Conservation (phyloP, 2,113 vertebrate species). For the Dolichallabes microphthalmus region DNA sequence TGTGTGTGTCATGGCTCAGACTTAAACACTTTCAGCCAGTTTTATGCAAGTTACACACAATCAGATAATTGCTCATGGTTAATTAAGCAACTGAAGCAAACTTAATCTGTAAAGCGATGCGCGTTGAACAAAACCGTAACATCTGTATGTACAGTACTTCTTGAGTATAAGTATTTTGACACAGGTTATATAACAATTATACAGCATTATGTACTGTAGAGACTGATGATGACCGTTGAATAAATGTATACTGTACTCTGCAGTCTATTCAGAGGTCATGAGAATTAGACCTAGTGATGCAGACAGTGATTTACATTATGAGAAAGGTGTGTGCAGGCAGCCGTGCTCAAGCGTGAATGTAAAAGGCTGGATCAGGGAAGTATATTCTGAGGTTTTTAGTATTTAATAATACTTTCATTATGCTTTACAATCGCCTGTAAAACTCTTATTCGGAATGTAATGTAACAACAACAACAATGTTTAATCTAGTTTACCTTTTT, state of each 20-base stretch:
- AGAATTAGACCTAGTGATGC: background rate
- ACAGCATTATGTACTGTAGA: background rate
- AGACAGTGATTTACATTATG: background rate
- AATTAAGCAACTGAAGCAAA: background rate
- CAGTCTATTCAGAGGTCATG: background rate
- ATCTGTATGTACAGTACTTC: background rate
- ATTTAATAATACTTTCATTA: background rate
- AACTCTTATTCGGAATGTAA: background rate
- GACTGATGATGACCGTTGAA: background rate
- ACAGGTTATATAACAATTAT: background rate
- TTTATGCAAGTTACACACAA: background rate
- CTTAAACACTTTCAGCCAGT: background rate
- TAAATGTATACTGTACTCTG: background rate
- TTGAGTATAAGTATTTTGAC: background rate
- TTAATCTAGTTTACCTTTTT: background rate
- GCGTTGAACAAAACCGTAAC: background rate
- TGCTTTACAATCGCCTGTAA: background rate
- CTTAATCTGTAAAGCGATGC: background rate
- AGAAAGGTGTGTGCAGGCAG: background rate
- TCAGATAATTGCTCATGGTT: background rate
- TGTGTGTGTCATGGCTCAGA: constrained; percentile 57
- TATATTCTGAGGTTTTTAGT: background rate
- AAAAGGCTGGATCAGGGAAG: background rate
- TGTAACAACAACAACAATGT: background rate
- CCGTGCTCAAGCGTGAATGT: background rate